Percentiles rank a stretch among this genome's conserved stretches.
Evolutionary conservation across 2,888 invertebrate species (phyloP).

Genomic region (Dasypogon diadema): DNA sequence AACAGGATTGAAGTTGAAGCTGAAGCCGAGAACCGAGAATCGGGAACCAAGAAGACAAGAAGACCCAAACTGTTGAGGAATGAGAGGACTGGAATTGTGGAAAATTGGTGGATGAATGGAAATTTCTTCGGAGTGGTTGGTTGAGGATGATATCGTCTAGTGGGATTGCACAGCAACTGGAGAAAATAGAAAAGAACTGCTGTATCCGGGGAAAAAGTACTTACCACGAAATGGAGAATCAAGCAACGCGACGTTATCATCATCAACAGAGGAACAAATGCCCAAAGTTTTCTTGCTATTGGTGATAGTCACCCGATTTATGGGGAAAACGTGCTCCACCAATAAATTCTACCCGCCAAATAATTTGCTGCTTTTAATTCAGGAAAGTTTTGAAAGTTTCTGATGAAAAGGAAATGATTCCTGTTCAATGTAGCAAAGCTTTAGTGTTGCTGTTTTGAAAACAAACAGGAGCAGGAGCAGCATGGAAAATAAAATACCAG

Average conservation of each 20-base stretch:
- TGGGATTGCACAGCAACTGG: neutral
- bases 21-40: neutral
- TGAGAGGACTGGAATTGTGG: slow-evolving; percentile 38
- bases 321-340: slow-evolving; percentile 26
- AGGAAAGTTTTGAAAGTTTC: neutral
- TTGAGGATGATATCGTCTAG: slow-evolving; percentile 19
- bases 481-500: no score
- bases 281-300: neutral
- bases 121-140: slow-evolving; percentile 21
- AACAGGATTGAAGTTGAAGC: slow-evolving; percentile 9
- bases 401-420: neutral
- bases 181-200: neutral
- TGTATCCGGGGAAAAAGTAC: neutral
- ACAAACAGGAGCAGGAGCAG: no score
- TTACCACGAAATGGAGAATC: neutral
- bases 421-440: no score
- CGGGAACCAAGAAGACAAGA: neutral
- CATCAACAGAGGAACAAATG: neutral
- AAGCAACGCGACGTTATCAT: neutral
- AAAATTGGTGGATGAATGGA: slow-evolving; percentile 43
- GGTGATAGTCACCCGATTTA: neutral
- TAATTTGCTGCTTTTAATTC: neutral
- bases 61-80: neutral
- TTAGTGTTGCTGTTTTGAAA: no score
- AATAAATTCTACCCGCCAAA: slow-evolving; percentile 11